phyloP scores from a whole-genome alignment of 2,888 invertebrate genomes.

The Chirona hameri region DNA sequence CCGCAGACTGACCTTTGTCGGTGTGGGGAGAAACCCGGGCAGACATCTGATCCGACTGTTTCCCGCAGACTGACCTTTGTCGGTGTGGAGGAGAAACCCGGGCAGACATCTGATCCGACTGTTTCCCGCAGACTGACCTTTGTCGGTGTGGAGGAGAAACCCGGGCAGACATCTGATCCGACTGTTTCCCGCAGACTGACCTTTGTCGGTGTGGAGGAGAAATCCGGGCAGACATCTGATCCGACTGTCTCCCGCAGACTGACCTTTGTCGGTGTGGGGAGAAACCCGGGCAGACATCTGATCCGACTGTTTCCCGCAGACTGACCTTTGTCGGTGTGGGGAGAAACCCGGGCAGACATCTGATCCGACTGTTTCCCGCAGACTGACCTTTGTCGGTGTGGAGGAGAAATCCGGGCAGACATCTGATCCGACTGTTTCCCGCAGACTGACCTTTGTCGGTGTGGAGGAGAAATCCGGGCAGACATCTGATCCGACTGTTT shows the following conservation, averaged over 20 bases:
- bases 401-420: no score
- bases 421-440: no score
- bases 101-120: no score
- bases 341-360: no score
- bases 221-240: no score
- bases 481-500: no score
- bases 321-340: conserved; percentile 50
- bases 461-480: conserved; percentile 68
- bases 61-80: background rate
- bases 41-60: no score
- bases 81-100: conserved; percentile 62
- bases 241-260: no score
- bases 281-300: no score
- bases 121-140: conserved; percentile 1
- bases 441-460: conserved; percentile 34
- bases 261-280: conserved; percentile 55
- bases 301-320: no score
- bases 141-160: conserved; percentile 59
- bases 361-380: no score
- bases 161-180: no score
- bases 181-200: conserved; percentile 3
- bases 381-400: conserved; percentile 47
- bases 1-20: background rate
- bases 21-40: conserved; percentile 62
- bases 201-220: conserved; percentile 57